These are phyloP conservation scores for Budorcas taxicolor DNA, from an alignment of 2,113 vertebrate species.

Conservation along the genomic window DNA sequence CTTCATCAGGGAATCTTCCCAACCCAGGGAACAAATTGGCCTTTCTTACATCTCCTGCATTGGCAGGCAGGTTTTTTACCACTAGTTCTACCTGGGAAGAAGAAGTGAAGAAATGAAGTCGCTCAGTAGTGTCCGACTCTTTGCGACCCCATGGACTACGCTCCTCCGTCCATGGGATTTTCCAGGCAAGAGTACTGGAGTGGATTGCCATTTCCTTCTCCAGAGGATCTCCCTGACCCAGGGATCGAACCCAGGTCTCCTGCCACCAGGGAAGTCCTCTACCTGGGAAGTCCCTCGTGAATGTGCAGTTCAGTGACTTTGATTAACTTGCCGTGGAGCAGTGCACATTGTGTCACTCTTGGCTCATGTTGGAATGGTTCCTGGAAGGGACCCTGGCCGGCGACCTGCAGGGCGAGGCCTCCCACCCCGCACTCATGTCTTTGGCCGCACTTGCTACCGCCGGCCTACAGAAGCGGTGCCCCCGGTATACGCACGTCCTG, in stretches of 20 bases:
- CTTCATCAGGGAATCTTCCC: background rate
- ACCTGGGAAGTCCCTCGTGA: background rate
- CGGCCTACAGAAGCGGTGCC: background rate
- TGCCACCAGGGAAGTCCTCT: background rate
- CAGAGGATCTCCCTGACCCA: too few species aligned
- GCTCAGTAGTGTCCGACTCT: too few species aligned
- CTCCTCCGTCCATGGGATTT: too few species aligned
- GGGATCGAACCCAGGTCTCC: too few species aligned
- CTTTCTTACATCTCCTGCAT: background rate
- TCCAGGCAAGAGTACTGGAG: too few species aligned
- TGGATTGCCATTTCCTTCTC: too few species aligned
- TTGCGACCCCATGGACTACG: too few species aligned
- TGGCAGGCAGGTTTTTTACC: background rate
- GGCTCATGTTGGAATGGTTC: fast-evolving
- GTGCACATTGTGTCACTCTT: too few species aligned
- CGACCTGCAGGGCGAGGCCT: background rate
- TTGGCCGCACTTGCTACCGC: background rate
- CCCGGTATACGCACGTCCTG: background rate
- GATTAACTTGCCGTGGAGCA: background rate
- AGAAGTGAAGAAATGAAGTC: too few species aligned
- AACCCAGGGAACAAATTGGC: background rate
- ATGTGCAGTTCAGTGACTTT: background rate
- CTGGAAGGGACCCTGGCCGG: fast-evolving
- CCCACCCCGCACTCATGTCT: fast-evolving
- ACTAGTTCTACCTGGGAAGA: background rate